These are phyloP conservation scores for Lepilemur ruficaudatus DNA, from an alignment of 2,797 vertebrate species.

Conservation along the genomic window DNA sequence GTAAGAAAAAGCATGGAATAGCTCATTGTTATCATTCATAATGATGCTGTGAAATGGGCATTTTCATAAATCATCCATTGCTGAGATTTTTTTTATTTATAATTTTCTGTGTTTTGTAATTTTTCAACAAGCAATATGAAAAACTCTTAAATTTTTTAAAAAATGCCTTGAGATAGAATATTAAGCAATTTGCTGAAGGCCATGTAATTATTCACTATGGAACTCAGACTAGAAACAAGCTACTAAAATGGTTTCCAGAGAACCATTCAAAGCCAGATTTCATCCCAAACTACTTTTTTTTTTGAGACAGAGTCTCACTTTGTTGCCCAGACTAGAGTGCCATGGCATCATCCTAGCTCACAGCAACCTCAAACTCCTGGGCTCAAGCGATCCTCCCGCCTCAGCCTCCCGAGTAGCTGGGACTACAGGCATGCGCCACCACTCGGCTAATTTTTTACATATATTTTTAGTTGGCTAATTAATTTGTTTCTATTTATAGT, in stretches of 20 bases:
- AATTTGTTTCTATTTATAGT: too few species aligned
- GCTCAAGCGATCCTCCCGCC: too few species aligned
- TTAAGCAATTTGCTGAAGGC: conserved; percentile 33
- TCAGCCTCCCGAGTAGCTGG: too few species aligned
- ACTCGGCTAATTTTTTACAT: too few species aligned
- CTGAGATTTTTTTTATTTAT: background rate
- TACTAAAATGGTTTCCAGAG: background rate
- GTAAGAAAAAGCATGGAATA: background rate
- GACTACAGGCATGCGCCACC: too few species aligned
- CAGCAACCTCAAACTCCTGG: too few species aligned
- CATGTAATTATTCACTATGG: background rate
- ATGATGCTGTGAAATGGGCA: background rate
- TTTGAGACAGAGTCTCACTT: too few species aligned
- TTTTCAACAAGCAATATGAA: background rate
- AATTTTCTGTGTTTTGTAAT: background rate
- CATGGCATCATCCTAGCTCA: too few species aligned
- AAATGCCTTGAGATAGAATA: background rate
- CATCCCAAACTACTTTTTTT: background rate
- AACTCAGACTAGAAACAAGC: background rate
- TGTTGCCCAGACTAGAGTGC: too few species aligned
- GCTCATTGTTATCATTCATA: background rate
- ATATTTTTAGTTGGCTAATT: too few species aligned
- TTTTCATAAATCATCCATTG: background rate
- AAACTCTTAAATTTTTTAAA: background rate
- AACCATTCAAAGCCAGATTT: background rate